Conservation (phyloP, 2,797 vertebrate genomes). For the Phrynocephalus vlangalii region DNA sequence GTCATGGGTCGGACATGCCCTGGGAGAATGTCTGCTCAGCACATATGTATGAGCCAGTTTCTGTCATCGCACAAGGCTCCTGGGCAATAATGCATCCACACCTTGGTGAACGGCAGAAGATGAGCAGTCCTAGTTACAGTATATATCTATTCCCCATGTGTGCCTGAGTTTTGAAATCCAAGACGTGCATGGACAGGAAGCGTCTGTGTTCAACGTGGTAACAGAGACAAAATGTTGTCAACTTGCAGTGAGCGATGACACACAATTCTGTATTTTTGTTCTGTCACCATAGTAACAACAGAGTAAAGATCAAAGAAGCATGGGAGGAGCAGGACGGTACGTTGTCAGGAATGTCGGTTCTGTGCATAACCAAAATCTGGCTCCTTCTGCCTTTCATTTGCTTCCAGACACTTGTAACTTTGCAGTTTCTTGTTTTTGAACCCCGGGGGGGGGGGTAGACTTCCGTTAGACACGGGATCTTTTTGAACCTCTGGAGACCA, state of each 20-base stretch:
- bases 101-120: neutral
- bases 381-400: neutral
- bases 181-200: neutral
- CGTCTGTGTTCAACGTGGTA: neutral
- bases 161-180: neutral
- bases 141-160: neutral
- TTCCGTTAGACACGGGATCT: neutral
- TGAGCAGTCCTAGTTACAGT: neutral
- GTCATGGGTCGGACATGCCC: too few species aligned
- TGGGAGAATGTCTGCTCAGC: too few species aligned
- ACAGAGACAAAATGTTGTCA: conserved; percentile 9
- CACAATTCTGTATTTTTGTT: conserved; percentile 10
- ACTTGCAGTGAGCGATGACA: conserved; percentile 26
- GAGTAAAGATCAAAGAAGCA: conserved; percentile 35
- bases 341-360: neutral
- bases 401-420: neutral
- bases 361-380: neutral
- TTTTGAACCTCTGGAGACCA: neutral
- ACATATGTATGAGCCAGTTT: too few species aligned
- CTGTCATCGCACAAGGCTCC: neutral
- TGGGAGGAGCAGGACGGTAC: conserved; percentile 13
- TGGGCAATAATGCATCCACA: neutral
- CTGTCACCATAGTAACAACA: conserved; percentile 40
- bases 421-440: neutral
- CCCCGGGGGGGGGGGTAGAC: neutral